A percentile compares a stretch with the other conserved stretches of the same genome.
phyloP scores from a whole-genome alignment of 2,888 invertebrate species.

The Agriopis aurantiaria region DNA sequence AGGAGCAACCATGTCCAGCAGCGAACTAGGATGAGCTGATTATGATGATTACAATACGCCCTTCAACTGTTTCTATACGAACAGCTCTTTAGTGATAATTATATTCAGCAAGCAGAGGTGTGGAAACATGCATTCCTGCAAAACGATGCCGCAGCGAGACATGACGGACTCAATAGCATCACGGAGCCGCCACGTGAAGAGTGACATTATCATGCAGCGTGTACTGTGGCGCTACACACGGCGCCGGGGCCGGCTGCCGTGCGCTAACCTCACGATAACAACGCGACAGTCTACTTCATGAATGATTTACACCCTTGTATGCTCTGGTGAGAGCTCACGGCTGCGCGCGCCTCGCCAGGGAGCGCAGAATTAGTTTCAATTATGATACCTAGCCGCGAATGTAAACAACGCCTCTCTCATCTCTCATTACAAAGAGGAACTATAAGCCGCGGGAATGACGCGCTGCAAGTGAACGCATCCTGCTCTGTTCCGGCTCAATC shows the following conservation, averaged over 20 bases:
- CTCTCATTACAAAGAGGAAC: slow-evolving; percentile 15
- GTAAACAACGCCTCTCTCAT: slow-evolving; percentile 1
- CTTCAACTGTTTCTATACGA: neutral
- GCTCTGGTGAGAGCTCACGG: neutral
- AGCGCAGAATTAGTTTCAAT: slow-evolving; percentile 2
- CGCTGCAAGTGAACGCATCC: no score
- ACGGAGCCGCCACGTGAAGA: neutral
- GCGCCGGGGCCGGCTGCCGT: slow-evolving; percentile 2
- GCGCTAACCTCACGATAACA: slow-evolving; percentile 9
- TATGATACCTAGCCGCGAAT: slow-evolving; percentile 4
- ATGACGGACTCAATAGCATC: slow-evolving; percentile 19
- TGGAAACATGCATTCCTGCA: slow-evolving; percentile 14
- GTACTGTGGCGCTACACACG: neutral
- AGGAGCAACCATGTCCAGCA: no score
- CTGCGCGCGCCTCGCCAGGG: neutral
- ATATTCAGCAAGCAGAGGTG: neutral
- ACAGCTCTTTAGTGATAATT: neutral
- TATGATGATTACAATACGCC: no score
- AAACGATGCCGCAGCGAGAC: slow-evolving; percentile 24
- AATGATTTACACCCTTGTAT: slow-evolving; percentile 46
- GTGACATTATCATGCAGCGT: neutral
- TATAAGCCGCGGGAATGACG: neutral
- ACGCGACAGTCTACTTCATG: slow-evolving; percentile 37
- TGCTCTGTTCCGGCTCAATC: no score
- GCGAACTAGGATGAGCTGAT: no score